phyloP scores from a whole-genome alignment of 2,113 vertebrate species.

The Lucifuga dentata region DNA sequence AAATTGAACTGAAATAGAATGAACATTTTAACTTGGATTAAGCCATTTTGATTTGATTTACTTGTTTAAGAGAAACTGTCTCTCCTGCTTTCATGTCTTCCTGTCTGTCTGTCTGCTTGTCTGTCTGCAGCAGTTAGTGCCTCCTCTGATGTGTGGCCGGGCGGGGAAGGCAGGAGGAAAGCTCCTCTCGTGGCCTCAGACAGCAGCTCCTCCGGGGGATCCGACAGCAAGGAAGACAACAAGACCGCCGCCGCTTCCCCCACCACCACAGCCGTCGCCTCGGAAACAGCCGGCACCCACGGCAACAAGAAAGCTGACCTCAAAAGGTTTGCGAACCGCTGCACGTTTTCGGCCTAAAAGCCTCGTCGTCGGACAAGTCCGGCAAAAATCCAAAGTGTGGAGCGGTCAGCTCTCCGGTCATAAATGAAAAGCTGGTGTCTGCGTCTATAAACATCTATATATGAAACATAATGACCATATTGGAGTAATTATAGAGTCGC shows the following conservation, averaged over 20 bases:
- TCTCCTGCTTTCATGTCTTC: background rate
- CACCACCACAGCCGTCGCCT: background rate
- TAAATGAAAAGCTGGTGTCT: background rate
- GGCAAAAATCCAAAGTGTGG: background rate
- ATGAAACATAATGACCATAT: conserved; percentile 63
- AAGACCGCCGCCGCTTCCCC: conserved; percentile 63
- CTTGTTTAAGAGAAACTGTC: too few species aligned
- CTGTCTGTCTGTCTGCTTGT: background rate
- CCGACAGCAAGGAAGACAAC: conserved; percentile 84
- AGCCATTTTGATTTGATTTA: too few species aligned
- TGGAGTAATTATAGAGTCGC: conserved; percentile 55
- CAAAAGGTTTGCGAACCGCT: conserved; percentile 56
- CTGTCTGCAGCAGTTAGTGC: conserved; percentile 63
- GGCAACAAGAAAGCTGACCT: conserved; percentile 76
- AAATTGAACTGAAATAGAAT: too few species aligned
- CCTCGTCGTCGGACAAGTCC: background rate
- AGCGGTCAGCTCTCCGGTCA: conserved; percentile 28
- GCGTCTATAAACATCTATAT: conserved; percentile 56
- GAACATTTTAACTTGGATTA: too few species aligned
- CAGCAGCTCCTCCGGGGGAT: conserved; percentile 89
- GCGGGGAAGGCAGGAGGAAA: conserved; percentile 76
- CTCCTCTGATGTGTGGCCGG: conserved; percentile 80
- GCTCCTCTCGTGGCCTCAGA: conserved; percentile 84
- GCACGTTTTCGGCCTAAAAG: background rate
- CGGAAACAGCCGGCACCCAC: conserved; percentile 62